Evolutionary conservation across 2,888 invertebrate genomes (phyloP).

Genomic region (Polyommatus icarus): DNA sequence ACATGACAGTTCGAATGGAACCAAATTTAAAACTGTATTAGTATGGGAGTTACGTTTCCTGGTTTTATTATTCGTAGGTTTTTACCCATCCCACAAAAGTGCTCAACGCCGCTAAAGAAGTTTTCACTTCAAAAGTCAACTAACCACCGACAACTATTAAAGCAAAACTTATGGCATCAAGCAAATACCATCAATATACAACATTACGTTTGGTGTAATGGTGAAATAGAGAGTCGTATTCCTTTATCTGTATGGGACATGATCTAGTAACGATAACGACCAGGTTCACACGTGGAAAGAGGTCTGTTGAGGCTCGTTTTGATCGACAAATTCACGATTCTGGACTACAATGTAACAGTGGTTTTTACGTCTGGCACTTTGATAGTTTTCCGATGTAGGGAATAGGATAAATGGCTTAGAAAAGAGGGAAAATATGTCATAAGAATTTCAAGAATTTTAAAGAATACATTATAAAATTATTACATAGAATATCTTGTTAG

Average conservation of each 20-base stretch:
- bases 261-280: constrained; percentile 10
- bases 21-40: too few relatives aligned
- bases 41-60: too few relatives aligned
- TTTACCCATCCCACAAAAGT: too few relatives aligned
- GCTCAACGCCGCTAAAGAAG: too few relatives aligned
- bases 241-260: not conserved
- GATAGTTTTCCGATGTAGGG: not conserved
- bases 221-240: not conserved
- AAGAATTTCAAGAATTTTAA: too few relatives aligned
- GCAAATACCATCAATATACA: not conserved
- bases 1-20: too few relatives aligned
- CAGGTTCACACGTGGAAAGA: not conserved
- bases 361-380: not conserved
- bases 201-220: constrained; percentile 4
- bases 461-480: too few relatives aligned
- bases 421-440: too few relatives aligned
- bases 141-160: not conserved
- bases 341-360: not conserved
- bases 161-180: not conserved
- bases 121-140: too few relatives aligned
- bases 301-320: not conserved
- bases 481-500: too few relatives aligned
- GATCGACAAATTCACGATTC: not conserved
- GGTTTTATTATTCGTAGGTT: too few relatives aligned
- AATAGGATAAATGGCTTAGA: not conserved